Evolutionary conservation across 2,888 invertebrate genomes (phyloP).

Genomic region (Acrobasis repandana): DNA sequence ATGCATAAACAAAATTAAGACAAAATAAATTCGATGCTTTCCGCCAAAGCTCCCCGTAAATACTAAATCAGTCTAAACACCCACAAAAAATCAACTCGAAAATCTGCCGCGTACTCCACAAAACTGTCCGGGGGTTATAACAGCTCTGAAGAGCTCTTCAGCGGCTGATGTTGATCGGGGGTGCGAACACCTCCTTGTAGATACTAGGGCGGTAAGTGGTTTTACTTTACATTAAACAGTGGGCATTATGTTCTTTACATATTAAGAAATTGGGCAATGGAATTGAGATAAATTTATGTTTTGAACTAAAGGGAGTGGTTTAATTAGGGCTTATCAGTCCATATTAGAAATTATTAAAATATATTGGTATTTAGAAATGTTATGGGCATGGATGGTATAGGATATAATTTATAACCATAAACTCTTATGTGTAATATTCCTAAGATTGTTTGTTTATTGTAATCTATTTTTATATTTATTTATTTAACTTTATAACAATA

Average conservation of each 20-base stretch:
- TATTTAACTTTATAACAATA: no score
- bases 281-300: not conserved
- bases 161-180: constrained; percentile 52
- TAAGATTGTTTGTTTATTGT: no score
- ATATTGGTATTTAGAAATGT: no score
- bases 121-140: constrained; percentile 40
- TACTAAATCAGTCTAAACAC: constrained; percentile 11
- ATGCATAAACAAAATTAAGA: not conserved
- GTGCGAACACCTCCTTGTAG: constrained; percentile 47
- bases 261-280: constrained; percentile 4
- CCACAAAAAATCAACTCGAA: constrained; percentile 45
- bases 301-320: no score
- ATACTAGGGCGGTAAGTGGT: constrained; percentile 44
- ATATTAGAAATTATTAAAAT: no score
- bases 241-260: constrained; percentile 28
- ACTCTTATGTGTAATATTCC: no score
- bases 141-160: constrained; percentile 54
- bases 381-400: no score
- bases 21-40: not conserved
- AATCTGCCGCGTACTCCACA: constrained; percentile 44
- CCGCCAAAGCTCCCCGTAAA: not conserved
- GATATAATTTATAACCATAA: no score
- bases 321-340: no score
- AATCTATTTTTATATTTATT: no score
- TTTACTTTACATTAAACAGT: constrained; percentile 40